Conservation (phyloP, 2,113 vertebrate species). For the Sinocyclocheilus rhinocerous region DNA sequence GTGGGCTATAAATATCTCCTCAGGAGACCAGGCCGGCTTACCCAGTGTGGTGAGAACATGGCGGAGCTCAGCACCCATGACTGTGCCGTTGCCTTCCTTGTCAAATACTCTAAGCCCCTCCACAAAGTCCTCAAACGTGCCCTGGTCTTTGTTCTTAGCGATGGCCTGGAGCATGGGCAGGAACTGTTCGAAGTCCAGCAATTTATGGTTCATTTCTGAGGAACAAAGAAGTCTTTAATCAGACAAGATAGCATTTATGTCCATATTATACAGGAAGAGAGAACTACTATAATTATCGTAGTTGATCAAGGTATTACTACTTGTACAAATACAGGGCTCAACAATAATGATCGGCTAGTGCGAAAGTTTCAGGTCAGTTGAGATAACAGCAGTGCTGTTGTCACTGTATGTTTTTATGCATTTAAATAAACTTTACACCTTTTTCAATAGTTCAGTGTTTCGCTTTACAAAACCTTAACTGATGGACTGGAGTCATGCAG, state of each 20-base stretch:
- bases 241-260: constrained; percentile 15
- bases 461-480: too few relatives aligned
- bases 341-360: neutral
- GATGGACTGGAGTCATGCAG: too few relatives aligned
- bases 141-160: constrained; percentile 96
- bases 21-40: constrained; percentile 56
- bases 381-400: neutral
- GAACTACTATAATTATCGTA: neutral
- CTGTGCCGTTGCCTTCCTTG: constrained; percentile 94
- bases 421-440: neutral
- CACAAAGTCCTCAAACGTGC: constrained; percentile 91
- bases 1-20: constrained; percentile 37
- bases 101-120: constrained; percentile 94
- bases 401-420: neutral
- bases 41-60: constrained; percentile 93
- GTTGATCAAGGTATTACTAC: neutral
- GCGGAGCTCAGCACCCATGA: constrained; percentile 94
- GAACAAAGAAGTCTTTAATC: neutral
- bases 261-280: neutral
- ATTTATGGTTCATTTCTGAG: constrained; percentile 91
- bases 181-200: constrained; percentile 93
- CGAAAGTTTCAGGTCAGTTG: neutral
- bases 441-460: too few relatives aligned
- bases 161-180: constrained; percentile 95
- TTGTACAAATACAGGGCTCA: neutral